Evolutionary conservation across 2,113 vertebrate species (phyloP).

Genomic region (Hydropotes inermis): DNA sequence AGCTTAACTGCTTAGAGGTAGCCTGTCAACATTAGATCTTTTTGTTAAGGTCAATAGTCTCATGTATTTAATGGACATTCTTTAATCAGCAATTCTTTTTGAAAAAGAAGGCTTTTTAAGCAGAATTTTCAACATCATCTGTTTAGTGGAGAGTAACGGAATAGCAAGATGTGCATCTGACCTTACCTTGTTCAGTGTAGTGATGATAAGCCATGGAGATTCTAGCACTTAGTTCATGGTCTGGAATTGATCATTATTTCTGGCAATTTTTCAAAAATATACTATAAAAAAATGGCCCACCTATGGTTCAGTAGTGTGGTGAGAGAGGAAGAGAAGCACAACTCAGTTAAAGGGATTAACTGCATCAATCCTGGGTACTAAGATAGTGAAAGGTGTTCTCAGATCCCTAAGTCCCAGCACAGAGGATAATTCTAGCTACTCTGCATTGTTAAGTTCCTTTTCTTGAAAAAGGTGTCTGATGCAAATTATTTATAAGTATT

Average conservation of each 20-base stretch:
- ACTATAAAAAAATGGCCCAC: background rate
- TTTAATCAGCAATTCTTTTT: conserved; percentile 37
- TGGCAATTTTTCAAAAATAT: background rate
- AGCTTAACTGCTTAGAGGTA: background rate
- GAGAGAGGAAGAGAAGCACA: background rate
- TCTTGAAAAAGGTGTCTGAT: background rate
- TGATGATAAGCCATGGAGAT: background rate
- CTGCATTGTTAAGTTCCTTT: background rate
- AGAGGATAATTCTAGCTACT: background rate
- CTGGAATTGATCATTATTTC: background rate
- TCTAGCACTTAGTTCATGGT: background rate
- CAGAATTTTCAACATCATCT: background rate
- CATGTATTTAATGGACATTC: background rate
- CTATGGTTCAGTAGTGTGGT: background rate
- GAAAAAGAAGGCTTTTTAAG: background rate
- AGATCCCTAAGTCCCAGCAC: background rate
- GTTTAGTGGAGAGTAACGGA: background rate
- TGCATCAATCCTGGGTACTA: background rate
- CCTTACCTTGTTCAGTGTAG: background rate
- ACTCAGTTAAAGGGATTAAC: background rate
- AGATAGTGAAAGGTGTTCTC: background rate
- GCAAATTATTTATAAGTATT: background rate
- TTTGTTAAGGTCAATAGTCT: background rate
- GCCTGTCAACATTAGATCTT: background rate
- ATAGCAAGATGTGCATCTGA: background rate